Base-by-base conservation (phyloP, 2,797 vertebrate genomes). In the Cryptoblepharus egeriae region DNA sequence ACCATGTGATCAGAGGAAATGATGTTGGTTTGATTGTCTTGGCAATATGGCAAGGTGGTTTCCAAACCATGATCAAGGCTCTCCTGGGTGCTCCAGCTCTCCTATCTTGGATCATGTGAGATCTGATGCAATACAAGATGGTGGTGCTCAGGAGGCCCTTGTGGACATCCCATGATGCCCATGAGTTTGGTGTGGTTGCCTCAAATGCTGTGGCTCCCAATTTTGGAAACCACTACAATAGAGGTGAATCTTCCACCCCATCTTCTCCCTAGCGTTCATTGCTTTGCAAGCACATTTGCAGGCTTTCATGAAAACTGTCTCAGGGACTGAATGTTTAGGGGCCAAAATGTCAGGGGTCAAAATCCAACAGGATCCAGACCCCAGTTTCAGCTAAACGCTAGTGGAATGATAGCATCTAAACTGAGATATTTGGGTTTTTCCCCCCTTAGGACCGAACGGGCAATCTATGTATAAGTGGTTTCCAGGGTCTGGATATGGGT, bases 391-490 rank as follows among this genome's bases (percentile, higher is more conserved):
- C 45, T 22, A 7, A 20, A 12, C 20, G 5, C 32, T 37, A 30
- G 6, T 57, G 35, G 7, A 75, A 75, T 63, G 75, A 28, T 2
- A 22, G 26, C 69, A 1, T 57, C 1, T 42, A 87, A 79, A 57
- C 3, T n/a, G n/a, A 79, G n/a, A 0, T 1, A 0, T 82, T 69
- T 80, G 52, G 9, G 4, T 35, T 88, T 71, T 42, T 93, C 67
- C 67, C 87, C n/a, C n/a, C n/a, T n/a, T n/a, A 97, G 97, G 96
- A 97, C 73, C 82, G 83, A n/a, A 63, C 92, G 0, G n/a, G 89
- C 52, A 83, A 92, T 75, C 52, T 97, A 84, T 97, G 96, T 86
- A 87, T 97, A 83, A 96, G 96, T 0, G 95, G 96, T 45, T 98
- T 98, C 90, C 94, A 96, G 86, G 82, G 95, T 1, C 85, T 95